phyloP scores from a whole-genome alignment of 2,797 vertebrate genomes.

The Hydrocynus forskahlii region DNA sequence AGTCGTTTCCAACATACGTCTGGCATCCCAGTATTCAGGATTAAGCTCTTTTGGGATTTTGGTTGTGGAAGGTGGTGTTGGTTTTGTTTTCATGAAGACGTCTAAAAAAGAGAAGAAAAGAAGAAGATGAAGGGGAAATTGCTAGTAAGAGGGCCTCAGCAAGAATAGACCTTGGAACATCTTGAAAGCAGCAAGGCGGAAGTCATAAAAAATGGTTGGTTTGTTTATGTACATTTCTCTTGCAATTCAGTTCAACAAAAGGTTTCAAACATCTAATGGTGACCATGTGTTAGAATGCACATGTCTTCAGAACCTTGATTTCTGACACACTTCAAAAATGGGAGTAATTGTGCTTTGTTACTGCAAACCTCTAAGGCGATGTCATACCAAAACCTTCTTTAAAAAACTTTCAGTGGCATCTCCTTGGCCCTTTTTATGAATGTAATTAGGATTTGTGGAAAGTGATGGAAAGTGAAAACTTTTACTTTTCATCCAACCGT shows the following conservation, averaged over 20 bases:
- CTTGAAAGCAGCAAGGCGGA: slow-evolving; percentile 11
- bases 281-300: slow-evolving; percentile 6
- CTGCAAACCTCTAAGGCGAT: no score
- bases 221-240: slow-evolving; percentile 1
- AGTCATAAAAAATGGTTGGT: neutral
- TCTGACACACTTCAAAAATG: neutral
- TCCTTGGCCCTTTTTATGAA: no score
- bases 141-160: neutral
- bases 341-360: no score
- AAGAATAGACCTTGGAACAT: slow-evolving; percentile 13
- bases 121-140: slow-evolving; percentile 3
- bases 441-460: no score
- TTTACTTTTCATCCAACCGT: no score
- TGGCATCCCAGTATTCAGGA: slow-evolving; percentile 58
- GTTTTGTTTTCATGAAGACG: slow-evolving; percentile 39
- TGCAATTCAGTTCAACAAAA: neutral
- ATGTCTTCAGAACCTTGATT: neutral
- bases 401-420: no score
- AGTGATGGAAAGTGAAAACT: no score
- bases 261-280: neutral
- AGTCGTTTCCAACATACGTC: slow-evolving; percentile 52
- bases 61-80: slow-evolving; percentile 14
- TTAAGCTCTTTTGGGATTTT: slow-evolving; percentile 51
- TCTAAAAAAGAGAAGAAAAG: slow-evolving; percentile 36
- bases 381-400: no score